A percentile compares a stretch with the other conserved stretches of the same genome.
Conservation (phyloP, 1,140 invertebrate species). For the Listronotus oregonensis region DNA sequence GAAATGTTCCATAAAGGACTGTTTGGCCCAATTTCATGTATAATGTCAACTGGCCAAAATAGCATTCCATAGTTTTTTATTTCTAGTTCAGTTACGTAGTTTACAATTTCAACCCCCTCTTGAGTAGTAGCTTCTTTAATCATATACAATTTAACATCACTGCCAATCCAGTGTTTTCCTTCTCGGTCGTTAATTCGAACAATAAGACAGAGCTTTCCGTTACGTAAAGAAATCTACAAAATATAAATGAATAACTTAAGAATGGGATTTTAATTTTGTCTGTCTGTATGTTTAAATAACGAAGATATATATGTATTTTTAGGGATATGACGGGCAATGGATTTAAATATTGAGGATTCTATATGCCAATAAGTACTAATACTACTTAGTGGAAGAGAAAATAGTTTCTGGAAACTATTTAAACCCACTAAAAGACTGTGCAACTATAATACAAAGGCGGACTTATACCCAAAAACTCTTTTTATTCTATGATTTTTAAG, state of each 20-base stretch:
- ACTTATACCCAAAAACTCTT: too few species aligned
- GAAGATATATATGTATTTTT: too few species aligned
- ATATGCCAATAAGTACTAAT: too few species aligned
- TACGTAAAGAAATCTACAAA: constrained; percentile 62
- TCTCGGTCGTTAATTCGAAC: constrained; percentile 65
- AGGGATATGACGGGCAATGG: too few species aligned
- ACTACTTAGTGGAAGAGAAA: too few species aligned
- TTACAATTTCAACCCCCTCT: constrained; percentile 43
- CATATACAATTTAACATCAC: constrained; percentile 63
- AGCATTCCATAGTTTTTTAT: constrained; percentile 55
- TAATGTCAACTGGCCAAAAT: constrained; percentile 66
- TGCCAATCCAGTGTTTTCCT: constrained; percentile 62
- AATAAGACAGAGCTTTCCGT: constrained; percentile 63
- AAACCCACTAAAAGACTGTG: too few species aligned
- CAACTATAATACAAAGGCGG: too few species aligned
- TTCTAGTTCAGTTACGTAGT: constrained; percentile 38
- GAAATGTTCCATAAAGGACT: constrained; percentile 62
- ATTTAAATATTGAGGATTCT: too few species aligned
- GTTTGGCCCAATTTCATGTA: constrained; percentile 62
- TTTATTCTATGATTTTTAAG: too few species aligned
- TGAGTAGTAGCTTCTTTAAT: constrained; percentile 47
- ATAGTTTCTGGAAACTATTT: too few species aligned
- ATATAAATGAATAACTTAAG: background rate
- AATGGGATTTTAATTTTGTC: too few species aligned
- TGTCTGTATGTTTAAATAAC: too few species aligned